Percentiles rank a stretch among this genome's conserved stretches.
Conservation (phyloP, 1,140 invertebrate species). For the Metaphire vulgaris region DNA sequence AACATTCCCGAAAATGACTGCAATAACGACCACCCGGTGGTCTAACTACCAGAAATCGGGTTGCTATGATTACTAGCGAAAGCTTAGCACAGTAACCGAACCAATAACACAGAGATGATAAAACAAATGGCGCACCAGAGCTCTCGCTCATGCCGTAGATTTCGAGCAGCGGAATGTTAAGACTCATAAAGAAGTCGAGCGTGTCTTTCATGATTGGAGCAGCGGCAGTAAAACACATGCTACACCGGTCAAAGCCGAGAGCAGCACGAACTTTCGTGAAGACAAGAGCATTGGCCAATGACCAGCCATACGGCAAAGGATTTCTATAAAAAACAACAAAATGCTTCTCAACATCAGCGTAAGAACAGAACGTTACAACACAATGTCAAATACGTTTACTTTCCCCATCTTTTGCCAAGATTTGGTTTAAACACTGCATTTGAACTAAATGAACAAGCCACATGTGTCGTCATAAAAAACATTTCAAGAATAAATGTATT, state of each 20-base stretch:
- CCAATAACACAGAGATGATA: too few relatives aligned
- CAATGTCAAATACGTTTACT: background rate
- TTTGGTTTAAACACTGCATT: background rate
- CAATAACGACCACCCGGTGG: too few relatives aligned
- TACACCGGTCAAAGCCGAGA: conserved; percentile 68
- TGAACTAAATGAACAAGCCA: too few relatives aligned
- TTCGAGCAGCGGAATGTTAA: conserved; percentile 69
- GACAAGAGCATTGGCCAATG: conserved; percentile 65
- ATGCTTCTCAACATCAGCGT: too few relatives aligned
- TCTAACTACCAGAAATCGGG: too few relatives aligned
- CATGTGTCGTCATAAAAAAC: too few relatives aligned
- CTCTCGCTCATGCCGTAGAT: conserved; percentile 69
- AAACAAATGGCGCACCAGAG: too few relatives aligned
- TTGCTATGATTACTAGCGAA: too few relatives aligned
- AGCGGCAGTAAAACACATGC: conserved; percentile 65
- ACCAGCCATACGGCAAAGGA: conserved; percentile 14
- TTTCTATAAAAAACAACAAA: conserved; percentile 6
- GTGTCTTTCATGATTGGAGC: conserved; percentile 77
- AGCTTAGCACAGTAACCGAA: too few relatives aligned
- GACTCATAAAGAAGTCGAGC: conserved; percentile 74
- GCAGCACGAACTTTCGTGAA: conserved; percentile 67
- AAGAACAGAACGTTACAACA: too few relatives aligned
- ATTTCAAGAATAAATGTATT: too few relatives aligned
- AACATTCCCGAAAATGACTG: too few relatives aligned
- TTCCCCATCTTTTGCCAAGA: background rate